Evolutionary conservation across 2,113 vertebrate species (phyloP), one percentile per base, ranked within the genome.

Genomic region (Calypte anna): DNA sequence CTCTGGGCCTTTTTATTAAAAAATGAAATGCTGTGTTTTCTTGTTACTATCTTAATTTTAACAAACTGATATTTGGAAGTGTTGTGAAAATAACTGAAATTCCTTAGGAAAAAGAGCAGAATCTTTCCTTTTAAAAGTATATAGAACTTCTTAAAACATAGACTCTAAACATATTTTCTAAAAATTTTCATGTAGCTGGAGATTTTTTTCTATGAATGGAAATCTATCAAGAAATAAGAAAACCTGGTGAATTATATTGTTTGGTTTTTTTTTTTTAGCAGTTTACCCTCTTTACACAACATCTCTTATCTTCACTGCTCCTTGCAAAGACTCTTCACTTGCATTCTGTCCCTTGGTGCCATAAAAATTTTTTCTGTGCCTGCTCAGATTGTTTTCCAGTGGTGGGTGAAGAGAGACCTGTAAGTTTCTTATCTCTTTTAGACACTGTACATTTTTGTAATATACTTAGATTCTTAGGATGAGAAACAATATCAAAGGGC

Each of bases 371-470:
- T 91, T 78, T 79, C 19, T 82, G 44, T 75, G 33, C 12, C 20
- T 67, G 6, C 31, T 88, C 28, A 72, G 38, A 73, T 46, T 78
- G 9, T 80, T 48, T 95, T 88, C 31, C 28, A 62, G 46, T 0
- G 1, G 51, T 81, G 38, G 43, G 38, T 86, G 75, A 93, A 77
- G 55, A 74, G 48, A 85, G 30, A 9, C 4, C 33, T 88, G 0
- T 33, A 66, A 43, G 38, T 75, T 61, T 78, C 83, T 87, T 81
- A 63, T 36, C 73, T 85, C 67, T 80, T 88, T 86, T 74, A 96
- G 68, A 59, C 57, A 48, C 33, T 88, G 53, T 91, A 80, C 94
- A 95, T 95, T 75, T 76, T 79, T 67, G 43, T 69, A 76, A 94
- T 51, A 33, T 92, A 66, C 75, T 86, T 93, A 91, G 64, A 72